These are phyloP conservation scores for Solea senegalensis DNA, from an alignment of 2,113 vertebrate species.

Conservation along the genomic window DNA sequence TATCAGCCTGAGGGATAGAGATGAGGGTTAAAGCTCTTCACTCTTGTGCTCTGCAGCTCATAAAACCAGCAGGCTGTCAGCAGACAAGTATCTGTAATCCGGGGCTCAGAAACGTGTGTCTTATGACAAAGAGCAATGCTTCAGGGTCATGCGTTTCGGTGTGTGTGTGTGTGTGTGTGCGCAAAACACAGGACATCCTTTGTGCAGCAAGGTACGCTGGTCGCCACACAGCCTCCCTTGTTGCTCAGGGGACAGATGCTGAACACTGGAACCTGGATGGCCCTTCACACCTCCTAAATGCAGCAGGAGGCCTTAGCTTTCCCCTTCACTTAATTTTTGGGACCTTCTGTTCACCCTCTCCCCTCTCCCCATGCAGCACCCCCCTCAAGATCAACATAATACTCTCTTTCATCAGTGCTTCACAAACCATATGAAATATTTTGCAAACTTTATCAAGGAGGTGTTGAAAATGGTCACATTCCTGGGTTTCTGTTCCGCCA, in stretches of 20 bases:
- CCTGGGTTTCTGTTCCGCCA: constrained; percentile 29
- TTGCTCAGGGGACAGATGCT: constrained; percentile 70
- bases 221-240: constrained; percentile 65
- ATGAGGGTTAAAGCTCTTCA: constrained; percentile 90
- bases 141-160: constrained; percentile 55
- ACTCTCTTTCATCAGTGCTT: constrained; percentile 69
- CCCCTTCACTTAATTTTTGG: constrained; percentile 34
- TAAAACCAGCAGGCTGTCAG: constrained; percentile 77
- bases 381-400: constrained; percentile 59
- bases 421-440: constrained; percentile 57
- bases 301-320: constrained; percentile 59
- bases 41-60: constrained; percentile 79
- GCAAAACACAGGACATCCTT: constrained; percentile 81
- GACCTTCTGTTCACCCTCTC: constrained; percentile 12
- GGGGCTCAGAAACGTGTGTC: constrained; percentile 58
- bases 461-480: constrained; percentile 61
- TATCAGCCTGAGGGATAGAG: constrained; percentile 89
- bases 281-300: constrained; percentile 75
- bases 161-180: constrained; percentile 14
- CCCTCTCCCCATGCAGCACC: not conserved
- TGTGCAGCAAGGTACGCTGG: constrained; percentile 61
- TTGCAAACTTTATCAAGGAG: constrained; percentile 57
- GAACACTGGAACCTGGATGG: constrained; percentile 57
- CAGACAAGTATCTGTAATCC: constrained; percentile 88
- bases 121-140: constrained; percentile 50